phyloP scores from a whole-genome alignment of 1,140 invertebrate genomes.

The Stenopsyche tienmushanensis region DNA sequence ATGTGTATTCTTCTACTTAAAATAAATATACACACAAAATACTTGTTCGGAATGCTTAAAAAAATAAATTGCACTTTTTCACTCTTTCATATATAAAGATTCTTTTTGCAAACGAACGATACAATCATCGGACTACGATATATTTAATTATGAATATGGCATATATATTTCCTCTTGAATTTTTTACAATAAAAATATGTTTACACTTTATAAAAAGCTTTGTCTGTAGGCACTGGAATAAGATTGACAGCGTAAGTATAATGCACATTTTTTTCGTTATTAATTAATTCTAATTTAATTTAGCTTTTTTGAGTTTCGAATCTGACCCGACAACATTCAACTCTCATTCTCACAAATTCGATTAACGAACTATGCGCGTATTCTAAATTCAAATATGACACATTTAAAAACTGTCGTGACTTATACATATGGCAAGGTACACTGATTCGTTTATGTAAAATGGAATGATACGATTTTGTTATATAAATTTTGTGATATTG shows the following conservation, averaged over 20 bases:
- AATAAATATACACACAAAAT: not conserved
- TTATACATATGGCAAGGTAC: no score
- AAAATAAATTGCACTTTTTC: not conserved
- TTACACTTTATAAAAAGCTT: conserved; percentile 31
- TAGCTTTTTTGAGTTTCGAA: not conserved
- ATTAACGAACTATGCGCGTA: no score
- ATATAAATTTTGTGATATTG: no score
- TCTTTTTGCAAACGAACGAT: not conserved
- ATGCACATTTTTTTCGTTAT: not conserved
- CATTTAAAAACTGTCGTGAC: no score
- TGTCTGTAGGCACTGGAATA: conserved; percentile 36
- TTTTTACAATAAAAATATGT: conserved; percentile 4
- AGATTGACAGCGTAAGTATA: conserved; percentile 26
- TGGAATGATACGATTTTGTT: no score
- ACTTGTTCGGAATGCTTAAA: not conserved
- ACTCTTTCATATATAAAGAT: not conserved
- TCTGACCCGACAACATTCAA: not conserved
- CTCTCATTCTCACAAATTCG: no score
- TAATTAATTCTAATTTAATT: not conserved
- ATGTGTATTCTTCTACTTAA: not conserved
- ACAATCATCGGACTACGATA: not conserved
- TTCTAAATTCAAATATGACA: no score
- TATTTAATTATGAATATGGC: not conserved
- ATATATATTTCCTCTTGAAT: not conserved
- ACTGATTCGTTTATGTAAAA: no score